These are phyloP conservation scores for Coenonympha arcania DNA, from an alignment of 2,888 invertebrate genomes.

Conservation along the genomic window DNA sequence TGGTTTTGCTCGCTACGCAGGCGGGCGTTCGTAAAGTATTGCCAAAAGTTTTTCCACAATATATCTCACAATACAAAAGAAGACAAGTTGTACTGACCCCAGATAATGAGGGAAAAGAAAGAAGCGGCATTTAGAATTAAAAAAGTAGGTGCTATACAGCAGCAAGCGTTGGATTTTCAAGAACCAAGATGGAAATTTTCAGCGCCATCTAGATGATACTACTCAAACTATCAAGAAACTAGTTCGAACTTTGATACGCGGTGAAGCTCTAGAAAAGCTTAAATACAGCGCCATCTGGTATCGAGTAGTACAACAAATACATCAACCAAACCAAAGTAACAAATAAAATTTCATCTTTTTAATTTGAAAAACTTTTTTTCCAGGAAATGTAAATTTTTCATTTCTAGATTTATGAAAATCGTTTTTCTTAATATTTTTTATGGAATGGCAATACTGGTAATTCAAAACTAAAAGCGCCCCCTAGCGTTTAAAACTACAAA, in stretches of 20 bases:
- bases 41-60: too few relatives aligned
- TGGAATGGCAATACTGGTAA: slow-evolving; percentile 44
- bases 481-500: slow-evolving; percentile 39
- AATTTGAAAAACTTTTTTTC: neutral
- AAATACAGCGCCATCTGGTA: slow-evolving; percentile 7
- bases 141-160: too few relatives aligned
- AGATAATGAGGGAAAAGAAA: too few relatives aligned
- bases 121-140: too few relatives aligned
- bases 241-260: neutral
- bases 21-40: too few relatives aligned
- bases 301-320: slow-evolving; percentile 5
- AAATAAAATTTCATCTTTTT: neutral
- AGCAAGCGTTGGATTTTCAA: too few relatives aligned
- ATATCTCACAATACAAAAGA: too few relatives aligned
- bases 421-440: slow-evolving; percentile 16
- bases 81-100: too few relatives aligned
- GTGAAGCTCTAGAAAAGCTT: neutral
- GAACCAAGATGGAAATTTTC: too few relatives aligned
- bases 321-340: too few relatives aligned
- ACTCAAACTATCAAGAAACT: neutral
- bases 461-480: slow-evolving; percentile 35
- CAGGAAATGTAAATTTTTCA: too few relatives aligned
- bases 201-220: neutral
- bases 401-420: neutral
- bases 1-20: too few relatives aligned